Conservation (phyloP, 2,888 invertebrate genomes). For the Osedax frankpressi region DNA sequence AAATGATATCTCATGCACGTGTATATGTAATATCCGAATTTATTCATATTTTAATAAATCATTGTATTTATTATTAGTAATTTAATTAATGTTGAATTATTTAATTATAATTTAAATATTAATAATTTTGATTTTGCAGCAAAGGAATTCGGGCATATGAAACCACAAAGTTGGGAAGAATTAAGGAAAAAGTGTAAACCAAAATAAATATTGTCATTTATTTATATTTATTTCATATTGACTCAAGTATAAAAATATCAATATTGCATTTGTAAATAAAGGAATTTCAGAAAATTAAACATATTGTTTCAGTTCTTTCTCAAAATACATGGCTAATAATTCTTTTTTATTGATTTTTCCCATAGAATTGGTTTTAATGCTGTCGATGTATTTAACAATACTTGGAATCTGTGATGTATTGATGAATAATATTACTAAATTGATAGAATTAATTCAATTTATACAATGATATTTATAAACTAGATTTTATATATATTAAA, state of each 20-base stretch:
- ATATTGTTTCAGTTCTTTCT: constrained; percentile 19
- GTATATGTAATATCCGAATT: too few relatives aligned
- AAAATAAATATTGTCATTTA: neutral
- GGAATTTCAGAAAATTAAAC: too few relatives aligned
- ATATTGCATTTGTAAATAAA: too few relatives aligned
- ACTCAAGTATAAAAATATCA: too few relatives aligned
- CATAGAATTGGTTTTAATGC: constrained; percentile 69
- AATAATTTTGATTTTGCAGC: neutral
- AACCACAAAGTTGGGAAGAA: neutral
- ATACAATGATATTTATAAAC: neutral
- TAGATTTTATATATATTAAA: too few relatives aligned
- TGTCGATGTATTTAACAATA: constrained; percentile 41
- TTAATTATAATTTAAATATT: too few relatives aligned
- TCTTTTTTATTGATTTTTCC: constrained; percentile 61
- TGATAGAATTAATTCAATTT: neutral
- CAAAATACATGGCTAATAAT: constrained; percentile 30
- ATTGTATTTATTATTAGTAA: too few relatives aligned
- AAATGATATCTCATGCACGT: too few relatives aligned
- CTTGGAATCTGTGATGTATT: constrained; percentile 38
- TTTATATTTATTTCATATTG: neutral
- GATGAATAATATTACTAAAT: neutral
- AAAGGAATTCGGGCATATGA: neutral
- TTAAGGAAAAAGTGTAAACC: neutral
- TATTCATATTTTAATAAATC: too few relatives aligned
- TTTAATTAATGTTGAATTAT: too few relatives aligned